A percentile compares a stretch with the other conserved stretches of the same genome.
Evolutionary conservation across 2,113 vertebrate genomes (phyloP).

Genomic region (Platysternon megacephalum): DNA sequence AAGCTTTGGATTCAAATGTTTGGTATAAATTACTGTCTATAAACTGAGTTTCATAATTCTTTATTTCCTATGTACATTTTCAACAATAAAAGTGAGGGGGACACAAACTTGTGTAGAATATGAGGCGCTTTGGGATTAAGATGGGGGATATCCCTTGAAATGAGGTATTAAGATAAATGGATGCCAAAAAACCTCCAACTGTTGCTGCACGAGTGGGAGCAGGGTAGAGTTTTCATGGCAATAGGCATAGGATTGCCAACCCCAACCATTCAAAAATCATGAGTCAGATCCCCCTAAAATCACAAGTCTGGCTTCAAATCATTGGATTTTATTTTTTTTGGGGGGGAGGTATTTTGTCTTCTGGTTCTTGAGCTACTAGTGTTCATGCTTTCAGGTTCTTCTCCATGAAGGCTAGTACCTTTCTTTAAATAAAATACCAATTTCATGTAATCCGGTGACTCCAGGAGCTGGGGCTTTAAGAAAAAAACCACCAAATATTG

Average conservation of each 20-base stretch:
- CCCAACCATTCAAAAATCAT: neutral
- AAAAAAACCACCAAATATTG: neutral
- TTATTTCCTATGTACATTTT: neutral
- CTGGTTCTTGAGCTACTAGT: neutral
- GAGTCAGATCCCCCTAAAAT: neutral
- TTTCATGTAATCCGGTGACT: neutral
- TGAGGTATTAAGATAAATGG: neutral
- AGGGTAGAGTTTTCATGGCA: neutral
- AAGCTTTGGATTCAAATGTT: neutral
- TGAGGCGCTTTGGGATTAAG: neutral
- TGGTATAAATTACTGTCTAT: neutral
- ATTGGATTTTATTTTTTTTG: neutral
- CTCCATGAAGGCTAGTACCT: neutral
- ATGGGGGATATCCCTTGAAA: neutral
- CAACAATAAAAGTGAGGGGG: neutral
- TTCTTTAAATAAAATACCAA: neutral
- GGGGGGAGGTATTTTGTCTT: neutral
- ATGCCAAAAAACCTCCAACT: neutral
- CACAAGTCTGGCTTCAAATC: neutral
- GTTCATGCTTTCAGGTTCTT: neutral
- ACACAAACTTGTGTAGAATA: neutral
- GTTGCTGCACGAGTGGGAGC: neutral
- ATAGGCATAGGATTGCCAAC: neutral
- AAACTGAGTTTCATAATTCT: neutral
- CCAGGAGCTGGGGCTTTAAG: neutral